Evolutionary conservation across 2,113 vertebrate species (phyloP), one percentile per base, ranked within the genome.

Genomic region (Noturus placidus): DNA sequence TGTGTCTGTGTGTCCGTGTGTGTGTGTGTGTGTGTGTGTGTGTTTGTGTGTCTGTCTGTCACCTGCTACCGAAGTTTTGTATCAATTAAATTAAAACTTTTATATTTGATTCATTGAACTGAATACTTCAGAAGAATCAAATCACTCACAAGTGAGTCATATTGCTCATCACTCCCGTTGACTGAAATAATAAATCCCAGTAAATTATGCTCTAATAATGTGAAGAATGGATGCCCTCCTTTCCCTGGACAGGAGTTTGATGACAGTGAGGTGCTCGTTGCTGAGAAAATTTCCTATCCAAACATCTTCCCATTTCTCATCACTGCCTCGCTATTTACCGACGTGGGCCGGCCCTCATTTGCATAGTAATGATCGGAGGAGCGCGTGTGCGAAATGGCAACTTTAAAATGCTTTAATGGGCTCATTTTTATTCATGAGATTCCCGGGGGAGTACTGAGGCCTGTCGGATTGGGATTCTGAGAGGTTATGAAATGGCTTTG

Each of bases 351-450:
- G 86, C 92, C 92, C 92, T 92, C 87, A 94, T 95, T 94, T 94
- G 91, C 93, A 94, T 95, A 90, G 91, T 94, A 93, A 95, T 95
- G 92, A 94, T 93, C 91, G 92, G 90, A 91, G 82, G 85, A 90
- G 89, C 5, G 91, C 89, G 92, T 91, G 91, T 93, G 91, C 90
- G 91, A 92, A 94, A 90, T 90, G 92, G 92, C 92, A 91, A 89
- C 92, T 92, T 90, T 91, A 93, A 93, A 94, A 91, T 86, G 91
- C 76, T 91, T 94, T 94, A 94, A 94, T 93, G 91, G 92, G 56
- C 87, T 90, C 88, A 92, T 93, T 93, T 94, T 92, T 94, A 95
- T 95, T 94, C 94, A 94, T 93, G 94, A 91, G 89, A 93, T 94
- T 94, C 93, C 91, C 2, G 2, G 78, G 88, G 92, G 92, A 92